These are phyloP conservation scores for Gadopsis marmoratus DNA, from an alignment of 2,797 vertebrate species.

Conservation along the genomic window DNA sequence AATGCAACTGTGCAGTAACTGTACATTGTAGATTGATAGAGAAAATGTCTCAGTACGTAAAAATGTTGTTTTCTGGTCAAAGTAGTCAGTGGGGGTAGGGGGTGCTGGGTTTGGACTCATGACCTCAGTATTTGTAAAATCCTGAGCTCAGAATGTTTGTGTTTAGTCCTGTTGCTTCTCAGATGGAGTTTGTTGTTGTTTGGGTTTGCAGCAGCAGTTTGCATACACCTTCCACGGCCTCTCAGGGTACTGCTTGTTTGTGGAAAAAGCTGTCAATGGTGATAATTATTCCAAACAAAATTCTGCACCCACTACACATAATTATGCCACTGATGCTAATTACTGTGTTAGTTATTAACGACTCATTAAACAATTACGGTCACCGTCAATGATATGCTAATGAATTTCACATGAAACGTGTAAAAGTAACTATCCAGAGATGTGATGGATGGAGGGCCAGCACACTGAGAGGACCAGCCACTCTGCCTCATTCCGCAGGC, in stretches of 20 bases:
- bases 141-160: not conserved
- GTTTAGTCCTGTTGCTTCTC: slow-evolving; percentile 13
- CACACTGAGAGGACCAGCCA: slow-evolving; percentile 17
- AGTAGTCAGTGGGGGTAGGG: too few relatives aligned
- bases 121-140: not conserved
- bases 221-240: slow-evolving; percentile 44
- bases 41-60: not conserved
- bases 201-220: slow-evolving; percentile 45
- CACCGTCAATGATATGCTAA: slow-evolving; percentile 84
- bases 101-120: not conserved
- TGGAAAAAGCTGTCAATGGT: slow-evolving; percentile 67
- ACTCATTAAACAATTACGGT: slow-evolving; percentile 86
- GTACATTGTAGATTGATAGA: not conserved
- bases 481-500: not conserved
- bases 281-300: slow-evolving; percentile 81
- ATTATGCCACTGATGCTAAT: slow-evolving; percentile 88
- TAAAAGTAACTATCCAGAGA: slow-evolving; percentile 59
- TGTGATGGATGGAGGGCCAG: slow-evolving; percentile 60
- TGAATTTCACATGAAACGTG: slow-evolving; percentile 77
- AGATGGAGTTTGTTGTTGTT: slow-evolving; percentile 37
- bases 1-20: not conserved
- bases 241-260: slow-evolving; percentile 72
- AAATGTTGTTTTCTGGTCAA: not conserved
- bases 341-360: slow-evolving; percentile 85
- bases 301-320: slow-evolving; percentile 82